Conservation (phyloP, 2,113 vertebrate species). For the Synchiropus splendidus region DNA sequence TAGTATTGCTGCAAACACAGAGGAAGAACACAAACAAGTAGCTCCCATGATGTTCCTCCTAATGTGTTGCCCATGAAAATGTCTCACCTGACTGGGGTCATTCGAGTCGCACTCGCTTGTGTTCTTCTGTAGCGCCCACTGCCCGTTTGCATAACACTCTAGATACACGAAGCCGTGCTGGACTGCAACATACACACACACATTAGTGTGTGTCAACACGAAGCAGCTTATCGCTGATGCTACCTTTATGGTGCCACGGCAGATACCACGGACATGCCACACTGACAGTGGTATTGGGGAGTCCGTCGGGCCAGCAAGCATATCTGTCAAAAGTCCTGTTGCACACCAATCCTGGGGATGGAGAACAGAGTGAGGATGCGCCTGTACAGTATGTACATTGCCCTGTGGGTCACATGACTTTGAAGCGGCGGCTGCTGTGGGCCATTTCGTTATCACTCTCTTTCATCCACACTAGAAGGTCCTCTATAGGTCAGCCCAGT, state of each 20-base stretch:
- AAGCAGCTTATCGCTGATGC: not conserved
- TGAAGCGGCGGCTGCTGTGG: no score
- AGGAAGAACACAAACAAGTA: slow-evolving; percentile 2
- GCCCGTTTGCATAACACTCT: slow-evolving; percentile 77
- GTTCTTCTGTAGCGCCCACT: slow-evolving; percentile 71
- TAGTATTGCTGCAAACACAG: slow-evolving; percentile 63
- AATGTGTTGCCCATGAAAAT: not conserved
- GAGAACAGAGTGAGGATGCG: not conserved
- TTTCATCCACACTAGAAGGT: slow-evolving; percentile 29
- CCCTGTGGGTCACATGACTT: no score
- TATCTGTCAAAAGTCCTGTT: slow-evolving; percentile 82
- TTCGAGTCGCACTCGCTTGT: slow-evolving; percentile 75
- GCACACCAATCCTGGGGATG: slow-evolving; percentile 76
- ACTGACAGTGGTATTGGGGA: slow-evolving; percentile 80
- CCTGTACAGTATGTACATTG: no score
- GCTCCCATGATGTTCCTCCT: no score
- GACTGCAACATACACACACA: slow-evolving; percentile 61
- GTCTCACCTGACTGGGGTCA: slow-evolving; percentile 47
- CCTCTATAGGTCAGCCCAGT: not conserved
- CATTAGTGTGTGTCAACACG: not conserved
- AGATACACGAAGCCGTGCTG: slow-evolving; percentile 76
- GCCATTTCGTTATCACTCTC: not conserved
- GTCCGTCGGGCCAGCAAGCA: slow-evolving; percentile 86
- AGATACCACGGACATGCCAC: slow-evolving; percentile 90
- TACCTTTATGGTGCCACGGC: slow-evolving; percentile 81